Conservation (phyloP, 2,797 vertebrate genomes). For the Hybognathus amarus region DNA sequence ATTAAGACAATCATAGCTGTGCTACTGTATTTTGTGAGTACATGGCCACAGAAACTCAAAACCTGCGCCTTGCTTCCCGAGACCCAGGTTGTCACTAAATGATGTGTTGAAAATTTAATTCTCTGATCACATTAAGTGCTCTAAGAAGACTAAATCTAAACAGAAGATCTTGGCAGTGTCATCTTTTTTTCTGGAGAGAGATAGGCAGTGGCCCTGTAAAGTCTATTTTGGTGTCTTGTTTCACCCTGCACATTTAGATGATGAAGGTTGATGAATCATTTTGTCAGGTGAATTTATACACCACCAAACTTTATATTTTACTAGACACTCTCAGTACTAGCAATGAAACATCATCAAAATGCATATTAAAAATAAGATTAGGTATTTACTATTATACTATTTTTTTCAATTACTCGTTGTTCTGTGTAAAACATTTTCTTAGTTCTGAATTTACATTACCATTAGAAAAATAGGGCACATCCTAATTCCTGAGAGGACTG, state of each 20-base stretch:
- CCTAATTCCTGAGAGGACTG: background rate
- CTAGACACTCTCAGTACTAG: background rate
- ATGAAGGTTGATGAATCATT: conserved; percentile 66
- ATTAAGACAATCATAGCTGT: background rate
- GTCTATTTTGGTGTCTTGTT: conserved; percentile 62
- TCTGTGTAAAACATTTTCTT: background rate
- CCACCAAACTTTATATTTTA: conserved; percentile 43
- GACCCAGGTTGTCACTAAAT: conserved; percentile 73
- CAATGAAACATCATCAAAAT: background rate
- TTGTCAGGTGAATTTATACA: conserved; percentile 67
- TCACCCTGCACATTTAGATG: conserved; percentile 74
- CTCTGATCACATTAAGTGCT: conserved; percentile 88
- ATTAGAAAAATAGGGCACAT: background rate
- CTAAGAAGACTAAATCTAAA: conserved; percentile 81
- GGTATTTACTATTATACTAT: background rate
- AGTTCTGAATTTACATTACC: background rate
- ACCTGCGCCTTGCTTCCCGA: conserved; percentile 66
- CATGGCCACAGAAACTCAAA: conserved; percentile 74
- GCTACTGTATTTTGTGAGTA: conserved; percentile 66
- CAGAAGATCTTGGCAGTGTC: conserved; percentile 75
- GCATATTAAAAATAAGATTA: background rate
- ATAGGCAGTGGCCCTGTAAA: conserved; percentile 54
- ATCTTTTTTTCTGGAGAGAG: conserved; percentile 72
- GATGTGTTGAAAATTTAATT: conserved; percentile 86
- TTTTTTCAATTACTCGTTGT: background rate